These are phyloP conservation scores for Setophaga coronata DNA, from an alignment of 2,113 vertebrate species.

Conservation along the genomic window DNA sequence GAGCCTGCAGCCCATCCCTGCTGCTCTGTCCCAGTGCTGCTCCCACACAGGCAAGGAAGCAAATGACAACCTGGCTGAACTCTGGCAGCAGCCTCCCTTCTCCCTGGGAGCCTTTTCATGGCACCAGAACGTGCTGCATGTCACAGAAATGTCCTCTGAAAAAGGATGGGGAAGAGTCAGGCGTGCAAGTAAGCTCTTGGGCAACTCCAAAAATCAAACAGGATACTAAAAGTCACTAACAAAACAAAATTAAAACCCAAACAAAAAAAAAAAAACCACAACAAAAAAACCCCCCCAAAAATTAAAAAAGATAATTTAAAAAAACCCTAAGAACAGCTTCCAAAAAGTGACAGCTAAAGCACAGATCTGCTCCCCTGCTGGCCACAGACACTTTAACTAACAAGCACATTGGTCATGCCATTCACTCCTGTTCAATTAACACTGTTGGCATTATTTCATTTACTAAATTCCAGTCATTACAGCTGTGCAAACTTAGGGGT, in stretches of 20 bases:
- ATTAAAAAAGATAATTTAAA: accelerated
- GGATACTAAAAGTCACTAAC: not conserved
- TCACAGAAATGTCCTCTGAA: not conserved
- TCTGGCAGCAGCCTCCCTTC: not conserved
- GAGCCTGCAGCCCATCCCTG: not conserved
- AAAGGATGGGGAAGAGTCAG: not conserved
- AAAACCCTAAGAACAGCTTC: accelerated
- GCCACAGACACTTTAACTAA: not conserved
- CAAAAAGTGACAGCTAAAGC: not conserved
- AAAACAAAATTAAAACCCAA: not conserved
- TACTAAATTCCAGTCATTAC: constrained; percentile 49
- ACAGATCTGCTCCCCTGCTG: not conserved
- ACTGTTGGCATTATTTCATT: constrained; percentile 11
- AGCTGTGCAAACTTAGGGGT: constrained; percentile 44
- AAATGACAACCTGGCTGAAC: not conserved
- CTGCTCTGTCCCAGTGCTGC: not conserved
- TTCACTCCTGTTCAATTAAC: constrained; percentile 27
- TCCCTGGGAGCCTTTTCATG: not conserved
- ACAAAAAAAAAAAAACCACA: not conserved
- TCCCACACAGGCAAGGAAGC: not conserved
- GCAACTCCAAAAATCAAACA: not conserved
- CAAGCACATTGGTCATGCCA: not conserved
- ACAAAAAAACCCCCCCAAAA: accelerated
- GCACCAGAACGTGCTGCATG: not conserved
- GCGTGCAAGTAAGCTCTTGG: not conserved